Base-by-base conservation (phyloP, 2,888 invertebrate genomes). In the Hirtodrosophila histrioides region DNA sequence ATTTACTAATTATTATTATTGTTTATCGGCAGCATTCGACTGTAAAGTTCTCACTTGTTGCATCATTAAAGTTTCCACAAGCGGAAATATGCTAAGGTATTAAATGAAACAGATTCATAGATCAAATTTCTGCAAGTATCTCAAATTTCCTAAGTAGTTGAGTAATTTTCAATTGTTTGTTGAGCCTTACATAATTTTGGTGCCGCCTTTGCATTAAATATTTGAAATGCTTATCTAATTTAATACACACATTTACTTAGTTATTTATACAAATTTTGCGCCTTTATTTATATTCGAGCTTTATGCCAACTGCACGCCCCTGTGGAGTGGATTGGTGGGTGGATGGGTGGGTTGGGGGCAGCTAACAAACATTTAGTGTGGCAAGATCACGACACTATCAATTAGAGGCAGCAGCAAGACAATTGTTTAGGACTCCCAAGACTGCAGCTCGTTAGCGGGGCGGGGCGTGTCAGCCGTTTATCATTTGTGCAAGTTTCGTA, bases 301-400 rank as follows among this genome's bases (percentile, higher is more conserved):
- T 57, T 70, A 53, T 49, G 23, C 11, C 53, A 58, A 36, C 36
- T 36, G 53, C 49, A 58, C 58, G 58, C 11, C 63, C 11, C 63
- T 17, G 10, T 50, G 40, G 6, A 10, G 29, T 2, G 27, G n/a
- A 17, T 1, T 17, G 17, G 7, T 4, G 29, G 5, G 43, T 3
- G n/a, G 36, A 7, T n/a, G n/a, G n/a, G n/a, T 37, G 43, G 40
- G 48, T n/a, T 43, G 3, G 45, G 33, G 48, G 10, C 17, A 39
- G 37, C 27, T 44, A 40, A 49, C 61, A 60, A 62, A 67, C 53
- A 72, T 71, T 75, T 69, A 45, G 61, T 55, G 62, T n/a, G 54
- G 35, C 36, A 39, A 58, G 75, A 86, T 86, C 83, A 83, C 84
- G 83, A 86, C 86, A 86, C 84, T 84, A 86, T 83, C 83, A 83